phyloP scores from a whole-genome alignment of 2,113 vertebrate species.

The Sorex fumeus region DNA sequence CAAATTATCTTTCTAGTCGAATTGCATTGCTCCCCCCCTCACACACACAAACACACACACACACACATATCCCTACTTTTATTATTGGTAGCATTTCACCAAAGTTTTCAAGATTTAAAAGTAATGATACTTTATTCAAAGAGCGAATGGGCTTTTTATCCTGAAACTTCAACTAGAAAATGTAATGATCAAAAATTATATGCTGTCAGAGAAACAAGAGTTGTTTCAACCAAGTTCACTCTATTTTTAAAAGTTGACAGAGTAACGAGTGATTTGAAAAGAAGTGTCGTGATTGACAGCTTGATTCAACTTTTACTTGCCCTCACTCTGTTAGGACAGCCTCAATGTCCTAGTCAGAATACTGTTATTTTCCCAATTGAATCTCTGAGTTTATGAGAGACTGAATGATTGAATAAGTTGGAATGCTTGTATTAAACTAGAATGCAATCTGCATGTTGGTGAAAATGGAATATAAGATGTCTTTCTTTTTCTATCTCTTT shows the following conservation, averaged over 20 bases:
- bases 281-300: neutral
- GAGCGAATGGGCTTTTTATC: neutral
- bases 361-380: slow-evolving; percentile 1
- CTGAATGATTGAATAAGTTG: neutral
- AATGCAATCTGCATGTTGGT: slow-evolving; percentile 42
- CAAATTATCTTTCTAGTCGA: neutral
- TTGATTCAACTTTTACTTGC: neutral
- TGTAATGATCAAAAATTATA: slow-evolving; percentile 6
- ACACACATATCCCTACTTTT: neutral
- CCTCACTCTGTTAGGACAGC: neutral
- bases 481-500: slow-evolving; percentile 58
- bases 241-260: slow-evolving; percentile 29
- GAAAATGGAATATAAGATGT: slow-evolving; percentile 59
- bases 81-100: neutral
- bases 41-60: too few species aligned
- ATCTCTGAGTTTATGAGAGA: slow-evolving; percentile 5
- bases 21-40: neutral
- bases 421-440: slow-evolving; percentile 58
- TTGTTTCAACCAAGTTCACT: neutral
- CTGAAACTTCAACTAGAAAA: neutral
- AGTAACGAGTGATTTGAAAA: neutral
- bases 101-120: neutral
- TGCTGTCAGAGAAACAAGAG: slow-evolving; percentile 45
- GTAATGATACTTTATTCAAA: neutral
- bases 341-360: neutral